Evolutionary conservation across 2,113 vertebrate genomes (phyloP), one percentile per base, ranked within the genome.

Genomic region (Tetrao urogallus): DNA sequence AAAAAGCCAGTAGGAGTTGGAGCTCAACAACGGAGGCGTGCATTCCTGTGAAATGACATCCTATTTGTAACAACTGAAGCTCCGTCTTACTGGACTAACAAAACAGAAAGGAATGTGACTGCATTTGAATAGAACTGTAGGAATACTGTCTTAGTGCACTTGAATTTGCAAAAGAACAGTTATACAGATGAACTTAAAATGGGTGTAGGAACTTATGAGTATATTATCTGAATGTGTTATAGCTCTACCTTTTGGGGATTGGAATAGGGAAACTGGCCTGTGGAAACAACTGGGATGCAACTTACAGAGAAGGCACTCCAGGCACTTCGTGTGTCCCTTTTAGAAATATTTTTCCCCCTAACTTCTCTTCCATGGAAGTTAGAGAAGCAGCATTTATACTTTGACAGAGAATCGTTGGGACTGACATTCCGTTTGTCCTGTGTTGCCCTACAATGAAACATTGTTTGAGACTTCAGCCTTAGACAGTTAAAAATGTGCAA

Each of bases 31-130:
- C 56, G 60, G 92, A 38, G 90, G 30, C 54, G 0, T 56, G 79
- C 96, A 96, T 97, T 97, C 94, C 90, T 97, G 81, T 69, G 67
- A 76, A 89, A 87, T 97, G 96, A 97, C 82, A 83, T 43, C 61
- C 81, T 76, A 40, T 45, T 76, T 88, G n/a, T 61, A 71, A 87
- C 73, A 91, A 96, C 89, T 90, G 87, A 95, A 97, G 70, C 85
- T 94, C 12, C 12, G 3, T 48, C 92, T 77, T 66, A 92, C 74
- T 96, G 61, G 60, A 16, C 84, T 86, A 90, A 93, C 56, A 72
- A 70, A 86, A 61, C 22, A 78, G 84, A 92, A 75, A 82, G 92
- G 93, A 96, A 95, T 96, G 95, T 89, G 70, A 28, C 34, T 60
- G n/a, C 13, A 7, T 63, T n/a, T 78, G 77, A 89, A 56, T 57